Evolutionary conservation across 2,888 invertebrate genomes (phyloP), one percentile per base, ranked within the genome.

Genomic region (Rhaphigaster nebulosa): DNA sequence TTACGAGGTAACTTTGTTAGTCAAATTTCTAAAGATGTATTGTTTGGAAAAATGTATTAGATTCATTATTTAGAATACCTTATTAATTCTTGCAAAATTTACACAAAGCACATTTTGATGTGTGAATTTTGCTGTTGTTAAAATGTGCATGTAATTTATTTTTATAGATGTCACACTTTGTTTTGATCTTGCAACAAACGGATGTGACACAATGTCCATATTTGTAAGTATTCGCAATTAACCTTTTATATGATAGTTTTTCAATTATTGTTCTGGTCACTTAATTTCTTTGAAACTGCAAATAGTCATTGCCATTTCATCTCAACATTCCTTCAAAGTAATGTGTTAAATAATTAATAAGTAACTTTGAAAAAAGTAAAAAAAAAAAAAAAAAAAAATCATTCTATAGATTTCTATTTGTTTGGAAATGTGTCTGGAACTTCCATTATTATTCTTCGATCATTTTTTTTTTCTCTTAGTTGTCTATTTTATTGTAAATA

Each of bases 361-460:
- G 3, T 23, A 23, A 76, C 20, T 20, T 10, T 38, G 38, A 76
- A 38, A 1, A 5, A 20, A 18, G 20, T 20, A 0, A 8, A 29
- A 20, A 29, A 76, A 76, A n/a, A n/a, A 76, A n/a, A n/a, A 76
- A 76, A 20, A 34, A 20, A 3, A 15, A 15, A 13, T 65, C 18
- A 3, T 18, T 65, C 29, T 18, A 34, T n/a, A 65, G 18, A 65
- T 29, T 65, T 34, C 18, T 34, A 29, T 65, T 29, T 29, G 1
- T 18, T 20, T 38, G 34, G 38, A 23, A 20, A 38, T 10, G 5
- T n/a, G 20, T 76, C 0, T 76, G 15, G 38, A 20, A 76, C 2
- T 76, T 76, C 18, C 34, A 34, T 70, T 76, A 70, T 34, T 70
- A 76, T 76, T 76, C 70, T 76, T 76, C 70, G 34, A 34, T 70